Conservation (phyloP, 2,888 invertebrate species). For the Argynnis bischoffii region DNA sequence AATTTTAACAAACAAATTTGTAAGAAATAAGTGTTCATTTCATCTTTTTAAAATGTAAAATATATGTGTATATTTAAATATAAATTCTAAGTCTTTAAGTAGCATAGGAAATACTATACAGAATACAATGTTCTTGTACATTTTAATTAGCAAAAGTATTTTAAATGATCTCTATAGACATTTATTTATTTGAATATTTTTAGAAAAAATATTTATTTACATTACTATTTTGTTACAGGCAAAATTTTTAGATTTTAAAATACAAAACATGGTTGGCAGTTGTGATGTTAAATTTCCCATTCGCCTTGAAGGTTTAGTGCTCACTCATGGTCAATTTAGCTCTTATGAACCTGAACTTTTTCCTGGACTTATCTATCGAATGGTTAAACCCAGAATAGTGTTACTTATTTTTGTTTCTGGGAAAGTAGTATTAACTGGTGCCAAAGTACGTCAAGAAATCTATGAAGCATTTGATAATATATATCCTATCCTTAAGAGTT, state of each 20-base stretch:
- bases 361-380: conserved; percentile 98
- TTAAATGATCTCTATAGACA: too few relatives aligned
- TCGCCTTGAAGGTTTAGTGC: conserved; percentile 87
- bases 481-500: conserved; percentile 97
- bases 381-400: conserved; percentile 98
- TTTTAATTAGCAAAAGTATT: too few relatives aligned
- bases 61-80: too few relatives aligned
- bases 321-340: conserved; percentile 89
- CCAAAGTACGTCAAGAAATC: conserved; percentile 95
- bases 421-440: conserved; percentile 98
- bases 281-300: conserved; percentile 90
- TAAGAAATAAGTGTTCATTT: too few relatives aligned
- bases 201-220: neutral
- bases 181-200: neutral
- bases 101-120: too few relatives aligned
- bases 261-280: conserved; percentile 91
- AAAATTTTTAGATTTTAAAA: conserved; percentile 91
- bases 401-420: conserved; percentile 99
- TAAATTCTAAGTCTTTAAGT: too few relatives aligned
- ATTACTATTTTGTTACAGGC: conserved; percentile 79
- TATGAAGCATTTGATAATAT: conserved; percentile 98
- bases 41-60: too few relatives aligned
- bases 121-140: too few relatives aligned
- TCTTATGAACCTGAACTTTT: conserved; percentile 99
- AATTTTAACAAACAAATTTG: too few relatives aligned